Evolutionary conservation across 2,113 vertebrate species (phyloP), one percentile per base, ranked within the genome.

Genomic region (Cnemophilus loriae): DNA sequence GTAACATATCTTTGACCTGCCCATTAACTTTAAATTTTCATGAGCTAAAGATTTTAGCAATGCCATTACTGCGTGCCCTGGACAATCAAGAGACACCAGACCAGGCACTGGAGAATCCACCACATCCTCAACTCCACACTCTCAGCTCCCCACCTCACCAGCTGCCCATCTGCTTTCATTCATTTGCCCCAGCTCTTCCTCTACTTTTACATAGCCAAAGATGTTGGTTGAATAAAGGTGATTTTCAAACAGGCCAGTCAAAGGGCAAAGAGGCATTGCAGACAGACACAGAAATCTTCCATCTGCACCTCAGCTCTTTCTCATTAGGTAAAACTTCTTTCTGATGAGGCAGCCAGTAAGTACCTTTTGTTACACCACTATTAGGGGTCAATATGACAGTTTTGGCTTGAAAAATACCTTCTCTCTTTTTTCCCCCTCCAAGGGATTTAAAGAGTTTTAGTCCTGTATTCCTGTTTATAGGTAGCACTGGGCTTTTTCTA

Each of bases 341-440:
- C 16, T 53, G 22, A 9, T 12, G 3, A 27, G 21, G 5, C 1
- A 76, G 20, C 2, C 3, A 37, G 17, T 32, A 23, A 28, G 19
- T 37, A 19, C 30, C 1, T 71, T 57, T 28, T 26, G 1, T 57
- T 52, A 11, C 1, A 1, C 5, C 4, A 8, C n/a, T 49, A 7
- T 30, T 10, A 61, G 9, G 3, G 11, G 1, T 39, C 4, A 44
- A 4, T n/a, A 11, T 11, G 2, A 8, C 1, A 28, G 3, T 3
- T 20, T 52, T 19, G 41, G 5, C 3, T 75, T 60, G 20, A 24
- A 71, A 67, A 53, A 53, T 18, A 16, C 4, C 4, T 53, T 53
- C 4, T 39, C 18, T 46, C 11, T 28, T 37, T 28, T n/a, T 14
- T 13, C 0, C 5, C 13, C 15, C 18, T 13, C 23, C 1, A 7